Evolutionary conservation across 2,888 invertebrate species (phyloP).

Genomic region (Euphydryas editha): DNA sequence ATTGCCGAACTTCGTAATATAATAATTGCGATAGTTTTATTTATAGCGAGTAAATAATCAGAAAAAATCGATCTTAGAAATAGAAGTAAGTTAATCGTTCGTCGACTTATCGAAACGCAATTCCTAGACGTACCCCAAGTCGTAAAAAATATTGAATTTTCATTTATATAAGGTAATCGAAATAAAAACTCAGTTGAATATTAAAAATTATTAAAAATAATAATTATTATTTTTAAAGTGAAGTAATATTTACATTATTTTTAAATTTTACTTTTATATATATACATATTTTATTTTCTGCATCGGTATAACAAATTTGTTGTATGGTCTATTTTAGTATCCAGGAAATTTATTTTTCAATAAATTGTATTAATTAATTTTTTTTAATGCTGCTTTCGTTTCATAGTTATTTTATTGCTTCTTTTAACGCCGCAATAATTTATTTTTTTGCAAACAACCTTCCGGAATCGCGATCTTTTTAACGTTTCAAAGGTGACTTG

Average conservation of each 20-base stretch:
- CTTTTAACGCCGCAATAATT: slow-evolving; percentile 19
- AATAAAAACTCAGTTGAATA: too few species aligned
- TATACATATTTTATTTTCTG: too few species aligned
- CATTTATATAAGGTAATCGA: too few species aligned
- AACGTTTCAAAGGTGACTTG: slow-evolving; percentile 30
- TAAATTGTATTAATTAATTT: not conserved
- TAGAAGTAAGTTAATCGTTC: not conserved
- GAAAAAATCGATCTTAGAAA: not conserved
- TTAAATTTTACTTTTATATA: too few species aligned
- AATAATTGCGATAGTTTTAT: slow-evolving; percentile 1
- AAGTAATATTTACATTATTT: too few species aligned
- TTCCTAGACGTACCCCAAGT: not conserved
- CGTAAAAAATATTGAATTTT: not conserved
- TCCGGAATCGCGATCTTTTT: slow-evolving; percentile 25
- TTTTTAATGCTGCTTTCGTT: too few species aligned
- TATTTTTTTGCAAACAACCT: slow-evolving; percentile 30
- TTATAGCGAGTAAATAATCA: slow-evolving; percentile 2
- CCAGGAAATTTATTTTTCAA: not conserved
- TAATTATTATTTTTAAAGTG: too few species aligned
- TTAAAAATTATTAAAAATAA: too few species aligned
- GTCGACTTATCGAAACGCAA: not conserved
- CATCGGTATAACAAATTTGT: too few species aligned
- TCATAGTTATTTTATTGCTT: slow-evolving; percentile 11
- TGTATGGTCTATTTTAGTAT: too few species aligned
- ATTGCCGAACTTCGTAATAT: slow-evolving; percentile 35